Percentiles rank a stretch among this genome's conserved stretches.
These are phyloP conservation scores for Monopis laevigella DNA, from an alignment of 2,888 invertebrate genomes.

Conservation along the genomic window DNA sequence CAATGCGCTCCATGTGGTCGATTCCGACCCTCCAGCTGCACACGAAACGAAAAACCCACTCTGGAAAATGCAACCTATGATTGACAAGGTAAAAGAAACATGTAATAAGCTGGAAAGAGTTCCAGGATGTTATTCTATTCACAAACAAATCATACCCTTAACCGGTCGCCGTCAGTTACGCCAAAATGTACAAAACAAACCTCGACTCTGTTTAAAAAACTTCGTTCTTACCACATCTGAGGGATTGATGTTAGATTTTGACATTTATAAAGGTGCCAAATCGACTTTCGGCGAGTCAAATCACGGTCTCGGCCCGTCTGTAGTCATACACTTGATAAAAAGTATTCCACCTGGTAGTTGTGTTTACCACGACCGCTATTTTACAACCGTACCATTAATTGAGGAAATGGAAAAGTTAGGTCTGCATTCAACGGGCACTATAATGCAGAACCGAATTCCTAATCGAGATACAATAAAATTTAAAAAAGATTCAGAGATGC, in stretches of 20 bases:
- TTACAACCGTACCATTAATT: slow-evolving; percentile 14
- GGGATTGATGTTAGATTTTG: neutral
- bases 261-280: neutral
- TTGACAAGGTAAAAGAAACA: slow-evolving; percentile 9
- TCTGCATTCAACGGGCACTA: slow-evolving; percentile 13
- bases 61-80: slow-evolving; percentile 11
- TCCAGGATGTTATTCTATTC: slow-evolving; percentile 7
- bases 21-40: slow-evolving; percentile 3
- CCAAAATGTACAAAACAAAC: no score
- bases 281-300: no score
- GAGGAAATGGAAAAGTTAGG: slow-evolving; percentile 6
- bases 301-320: slow-evolving; percentile 15
- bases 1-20: slow-evolving; percentile 8
- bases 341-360: slow-evolving; percentile 15
- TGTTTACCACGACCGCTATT: slow-evolving; percentile 14
- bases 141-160: slow-evolving; percentile 5
- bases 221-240: neutral
- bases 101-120: slow-evolving; percentile 8
- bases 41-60: slow-evolving; percentile 3
- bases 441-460: slow-evolving; percentile 13
- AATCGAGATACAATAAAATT: slow-evolving; percentile 10
- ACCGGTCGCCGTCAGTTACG: neutral
- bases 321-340: slow-evolving; percentile 17
- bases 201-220: no score
- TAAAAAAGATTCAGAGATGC: slow-evolving; percentile 12